A percentile compares a stretch with the other conserved stretches of the same genome.
These are phyloP conservation scores for Glyptemys insculpta DNA, from an alignment of 2,797 vertebrate genomes.

Conservation along the genomic window DNA sequence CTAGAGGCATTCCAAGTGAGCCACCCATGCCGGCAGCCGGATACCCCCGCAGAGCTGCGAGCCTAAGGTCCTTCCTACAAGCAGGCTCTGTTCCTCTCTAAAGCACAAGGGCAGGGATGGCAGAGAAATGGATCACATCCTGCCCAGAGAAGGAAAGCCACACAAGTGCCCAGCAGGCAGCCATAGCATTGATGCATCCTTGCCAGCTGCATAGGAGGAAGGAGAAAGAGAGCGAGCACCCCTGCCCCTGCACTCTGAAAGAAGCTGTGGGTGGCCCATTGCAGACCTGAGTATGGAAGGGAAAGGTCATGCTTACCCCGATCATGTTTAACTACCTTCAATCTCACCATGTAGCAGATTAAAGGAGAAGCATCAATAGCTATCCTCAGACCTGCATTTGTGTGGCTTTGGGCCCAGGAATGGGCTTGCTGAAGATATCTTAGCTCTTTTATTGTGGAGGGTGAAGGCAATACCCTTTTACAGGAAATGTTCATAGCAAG, in stretches of 20 bases:
- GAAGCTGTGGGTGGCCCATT: not conserved
- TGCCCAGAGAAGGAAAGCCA: not conserved
- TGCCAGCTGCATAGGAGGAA: not conserved
- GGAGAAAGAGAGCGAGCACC: not conserved
- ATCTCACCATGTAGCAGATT: slow-evolving; percentile 26
- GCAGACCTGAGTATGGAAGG: not conserved
- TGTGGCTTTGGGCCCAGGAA: not conserved
- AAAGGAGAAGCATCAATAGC: slow-evolving; percentile 38
- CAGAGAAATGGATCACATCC: not conserved
- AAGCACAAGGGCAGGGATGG: not conserved
- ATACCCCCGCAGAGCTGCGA: slow-evolving; percentile 89
- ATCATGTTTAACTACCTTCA: not conserved
- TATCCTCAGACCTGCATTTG: not conserved
- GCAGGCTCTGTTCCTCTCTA: not conserved
- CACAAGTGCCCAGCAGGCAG: not conserved
- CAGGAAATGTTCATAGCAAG: not conserved
- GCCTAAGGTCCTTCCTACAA: slow-evolving; percentile 66
- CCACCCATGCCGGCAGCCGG: slow-evolving; percentile 92
- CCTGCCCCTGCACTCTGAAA: not conserved
- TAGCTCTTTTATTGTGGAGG: not conserved
- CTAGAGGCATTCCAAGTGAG: slow-evolving; percentile 91
- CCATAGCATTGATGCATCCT: not conserved
- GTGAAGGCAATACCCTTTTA: not conserved
- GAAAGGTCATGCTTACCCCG: not conserved
- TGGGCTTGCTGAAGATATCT: not conserved